A percentile compares a stretch with the other conserved stretches of the same genome.
Conservation (phyloP, 2,888 invertebrate genomes). For the Flexamia atlantica region DNA sequence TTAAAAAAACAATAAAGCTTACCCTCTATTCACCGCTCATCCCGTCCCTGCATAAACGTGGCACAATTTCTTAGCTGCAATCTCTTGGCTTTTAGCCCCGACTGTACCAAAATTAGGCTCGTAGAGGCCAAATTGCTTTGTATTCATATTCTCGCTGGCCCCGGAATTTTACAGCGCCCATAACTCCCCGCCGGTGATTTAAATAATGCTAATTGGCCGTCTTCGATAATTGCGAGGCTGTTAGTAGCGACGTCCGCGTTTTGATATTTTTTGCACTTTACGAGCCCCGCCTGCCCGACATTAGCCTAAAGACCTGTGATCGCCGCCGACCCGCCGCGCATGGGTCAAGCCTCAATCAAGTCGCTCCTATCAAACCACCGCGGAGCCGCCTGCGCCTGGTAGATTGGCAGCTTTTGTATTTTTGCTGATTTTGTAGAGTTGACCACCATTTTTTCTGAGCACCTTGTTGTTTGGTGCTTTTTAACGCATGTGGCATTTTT, state of each 20-base stretch:
- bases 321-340: neutral
- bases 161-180: constrained; percentile 50
- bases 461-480: no score
- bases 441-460: no score
- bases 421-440: no score
- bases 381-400: no score
- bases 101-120: constrained; percentile 54
- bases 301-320: constrained; percentile 43
- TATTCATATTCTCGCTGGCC: constrained; percentile 51
- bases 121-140: constrained; percentile 48
- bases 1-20: no score
- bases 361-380: no score
- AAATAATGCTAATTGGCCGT: constrained; percentile 54
- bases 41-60: neutral
- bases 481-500: no score
- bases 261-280: constrained; percentile 31
- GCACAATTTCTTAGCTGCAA: neutral
- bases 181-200: constrained; percentile 47
- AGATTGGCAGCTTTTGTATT: no score
- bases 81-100: neutral
- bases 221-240: constrained; percentile 31
- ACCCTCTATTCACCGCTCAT: neutral
- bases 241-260: constrained; percentile 32
- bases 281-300: neutral
- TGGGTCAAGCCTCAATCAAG: no score